phyloP scores from a whole-genome alignment of 2,113 vertebrate species.

The Myrmecobius fasciatus region DNA sequence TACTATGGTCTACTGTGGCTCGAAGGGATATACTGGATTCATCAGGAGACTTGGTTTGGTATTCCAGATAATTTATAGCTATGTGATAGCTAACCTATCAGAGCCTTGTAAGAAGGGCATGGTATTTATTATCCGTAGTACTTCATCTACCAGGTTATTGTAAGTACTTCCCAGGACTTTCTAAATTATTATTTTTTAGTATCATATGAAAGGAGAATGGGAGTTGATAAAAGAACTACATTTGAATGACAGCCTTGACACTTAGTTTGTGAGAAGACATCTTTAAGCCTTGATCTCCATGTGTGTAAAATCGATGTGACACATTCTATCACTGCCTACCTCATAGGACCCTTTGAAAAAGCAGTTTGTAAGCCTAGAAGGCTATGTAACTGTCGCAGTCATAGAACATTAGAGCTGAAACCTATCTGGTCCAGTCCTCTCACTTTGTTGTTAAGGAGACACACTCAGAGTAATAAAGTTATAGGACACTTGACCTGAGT shows the following conservation, averaged over 20 bases:
- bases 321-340: not conserved
- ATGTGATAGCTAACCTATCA: not conserved
- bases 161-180: not conserved
- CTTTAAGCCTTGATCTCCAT: not conserved
- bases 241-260: not conserved
- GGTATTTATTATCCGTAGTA: not conserved
- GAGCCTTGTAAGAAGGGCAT: not conserved
- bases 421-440: not conserved
- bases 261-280: not conserved
- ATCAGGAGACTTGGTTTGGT: not conserved
- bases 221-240: not conserved
- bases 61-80: not conserved
- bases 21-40: accelerated
- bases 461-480: not conserved
- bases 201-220: not conserved
- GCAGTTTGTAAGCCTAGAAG: not conserved
- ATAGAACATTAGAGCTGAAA: not conserved
- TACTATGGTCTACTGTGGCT: not conserved
- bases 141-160: not conserved
- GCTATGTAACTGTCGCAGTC: not conserved
- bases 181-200: not conserved
- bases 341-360: not conserved
- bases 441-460: not conserved
- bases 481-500: not conserved
- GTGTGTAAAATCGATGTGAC: not conserved